phyloP scores from a whole-genome alignment of 2,113 vertebrate species.

The Acinonyx jubatus region DNA sequence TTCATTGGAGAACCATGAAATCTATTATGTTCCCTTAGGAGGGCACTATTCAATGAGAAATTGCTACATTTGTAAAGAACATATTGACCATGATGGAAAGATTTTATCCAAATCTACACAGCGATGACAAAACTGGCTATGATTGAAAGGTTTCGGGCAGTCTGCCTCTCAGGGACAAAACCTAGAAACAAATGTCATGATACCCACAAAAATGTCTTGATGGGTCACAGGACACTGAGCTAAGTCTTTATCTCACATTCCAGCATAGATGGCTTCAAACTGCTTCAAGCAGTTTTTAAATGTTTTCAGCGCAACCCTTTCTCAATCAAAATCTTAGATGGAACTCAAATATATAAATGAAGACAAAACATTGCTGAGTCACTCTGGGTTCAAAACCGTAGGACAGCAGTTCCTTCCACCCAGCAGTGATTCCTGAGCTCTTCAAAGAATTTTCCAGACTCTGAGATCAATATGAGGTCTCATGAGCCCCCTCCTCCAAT shows the following conservation, averaged over 20 bases:
- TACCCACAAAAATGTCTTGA: not conserved
- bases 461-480: not conserved
- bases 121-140: conserved; percentile 53
- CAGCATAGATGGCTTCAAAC: not conserved
- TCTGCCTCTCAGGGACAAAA: not conserved
- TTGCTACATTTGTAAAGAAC: conserved; percentile 60
- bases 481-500: too few relatives aligned
- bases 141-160: conserved; percentile 36
- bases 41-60: conserved; percentile 54
- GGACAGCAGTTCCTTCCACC: not conserved
- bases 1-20: conserved; percentile 58
- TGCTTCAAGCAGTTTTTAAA: not conserved
- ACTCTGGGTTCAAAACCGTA: not conserved
- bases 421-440: not conserved
- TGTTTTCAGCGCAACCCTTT: not conserved
- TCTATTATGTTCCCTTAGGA: conserved; percentile 53
- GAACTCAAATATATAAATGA: not conserved
- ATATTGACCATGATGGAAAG: conserved; percentile 65
- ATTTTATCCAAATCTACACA: conserved; percentile 49
- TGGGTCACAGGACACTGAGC: not conserved
- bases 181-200: not conserved
- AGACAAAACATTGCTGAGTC: not conserved
- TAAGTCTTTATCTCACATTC: not conserved
- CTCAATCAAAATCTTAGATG: conserved; percentile 28
- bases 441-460: not conserved